Conservation (phyloP, 2,113 vertebrate species). For the Myiozetetes cayanensis region DNA sequence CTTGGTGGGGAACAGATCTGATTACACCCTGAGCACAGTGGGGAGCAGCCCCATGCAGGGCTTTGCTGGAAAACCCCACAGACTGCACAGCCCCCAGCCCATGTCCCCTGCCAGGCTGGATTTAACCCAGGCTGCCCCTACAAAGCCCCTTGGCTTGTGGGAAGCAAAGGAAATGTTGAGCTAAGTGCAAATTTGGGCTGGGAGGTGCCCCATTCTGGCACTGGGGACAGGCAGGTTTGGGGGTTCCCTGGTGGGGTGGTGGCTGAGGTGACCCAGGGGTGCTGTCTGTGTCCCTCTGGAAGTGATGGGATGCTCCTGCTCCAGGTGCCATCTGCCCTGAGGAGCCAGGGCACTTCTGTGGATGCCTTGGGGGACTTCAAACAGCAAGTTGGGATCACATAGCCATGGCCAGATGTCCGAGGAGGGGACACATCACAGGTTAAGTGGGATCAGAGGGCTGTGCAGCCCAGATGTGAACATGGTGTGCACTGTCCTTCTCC, state of each 20-base stretch:
- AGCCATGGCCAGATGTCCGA: background rate
- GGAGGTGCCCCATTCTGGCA: rapidly evolving
- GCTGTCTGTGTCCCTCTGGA: background rate
- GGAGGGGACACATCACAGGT: background rate
- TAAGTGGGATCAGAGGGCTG: too few relatives aligned
- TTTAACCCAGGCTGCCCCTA: background rate
- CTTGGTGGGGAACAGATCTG: background rate
- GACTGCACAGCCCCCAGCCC: background rate
- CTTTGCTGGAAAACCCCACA: background rate
- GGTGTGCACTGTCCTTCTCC: background rate
- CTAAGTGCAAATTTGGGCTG: rapidly evolving
- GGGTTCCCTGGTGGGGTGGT: rapidly evolving
- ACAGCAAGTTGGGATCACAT: background rate
- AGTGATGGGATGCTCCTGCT: background rate
- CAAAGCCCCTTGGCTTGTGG: background rate
- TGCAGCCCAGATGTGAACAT: background rate
- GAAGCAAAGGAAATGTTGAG: background rate
- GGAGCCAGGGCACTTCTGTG: rapidly evolving
- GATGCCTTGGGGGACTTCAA: background rate
- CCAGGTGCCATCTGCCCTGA: background rate
- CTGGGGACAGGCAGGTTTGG: background rate
- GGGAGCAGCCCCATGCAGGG: background rate
- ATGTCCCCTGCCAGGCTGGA: background rate
- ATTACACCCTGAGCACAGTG: background rate
- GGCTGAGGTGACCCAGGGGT: background rate